Evolutionary conservation across 2,888 invertebrate species (phyloP).

Genomic region (Nyleta sp.): DNA sequence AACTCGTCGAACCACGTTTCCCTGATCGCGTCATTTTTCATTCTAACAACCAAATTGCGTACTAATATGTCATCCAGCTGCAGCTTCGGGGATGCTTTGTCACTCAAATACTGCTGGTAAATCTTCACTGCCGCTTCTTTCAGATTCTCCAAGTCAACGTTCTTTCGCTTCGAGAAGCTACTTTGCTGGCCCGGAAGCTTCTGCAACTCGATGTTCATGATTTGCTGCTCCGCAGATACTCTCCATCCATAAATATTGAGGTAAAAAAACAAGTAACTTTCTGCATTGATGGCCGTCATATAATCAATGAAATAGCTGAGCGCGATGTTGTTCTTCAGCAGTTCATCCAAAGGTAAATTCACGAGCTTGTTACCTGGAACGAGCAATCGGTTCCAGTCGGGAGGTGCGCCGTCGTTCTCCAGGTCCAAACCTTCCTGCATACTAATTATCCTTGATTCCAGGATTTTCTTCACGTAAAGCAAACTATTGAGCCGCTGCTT

Average conservation of each 20-base stretch:
- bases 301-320: conserved; percentile 91
- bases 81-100: conserved; percentile 87
- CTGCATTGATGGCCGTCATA: conserved; percentile 87
- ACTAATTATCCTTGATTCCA: conserved; percentile 86
- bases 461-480: conserved; percentile 89
- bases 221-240: conserved; percentile 88
- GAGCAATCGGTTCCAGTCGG: conserved; percentile 81
- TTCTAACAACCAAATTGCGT: conserved; percentile 85
- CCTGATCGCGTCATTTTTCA: conserved; percentile 86
- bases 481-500: conserved; percentile 94
- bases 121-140: conserved; percentile 89
- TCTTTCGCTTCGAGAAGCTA: conserved; percentile 71
- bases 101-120: conserved; percentile 90
- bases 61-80: conserved; percentile 86
- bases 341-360: conserved; percentile 87
- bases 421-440: conserved; percentile 83
- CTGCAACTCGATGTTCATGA: conserved; percentile 84
- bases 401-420: conserved; percentile 79
- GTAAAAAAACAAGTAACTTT: conserved; percentile 90
- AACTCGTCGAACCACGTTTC: conserved; percentile 94
- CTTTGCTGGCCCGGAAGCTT: conserved; percentile 80
- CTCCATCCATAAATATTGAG: conserved; percentile 88
- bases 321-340: conserved; percentile 90
- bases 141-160: conserved; percentile 80
- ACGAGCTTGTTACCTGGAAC: conserved; percentile 84